phyloP scores from a whole-genome alignment of 2,888 invertebrate species.

The Notodonta ziczac region DNA sequence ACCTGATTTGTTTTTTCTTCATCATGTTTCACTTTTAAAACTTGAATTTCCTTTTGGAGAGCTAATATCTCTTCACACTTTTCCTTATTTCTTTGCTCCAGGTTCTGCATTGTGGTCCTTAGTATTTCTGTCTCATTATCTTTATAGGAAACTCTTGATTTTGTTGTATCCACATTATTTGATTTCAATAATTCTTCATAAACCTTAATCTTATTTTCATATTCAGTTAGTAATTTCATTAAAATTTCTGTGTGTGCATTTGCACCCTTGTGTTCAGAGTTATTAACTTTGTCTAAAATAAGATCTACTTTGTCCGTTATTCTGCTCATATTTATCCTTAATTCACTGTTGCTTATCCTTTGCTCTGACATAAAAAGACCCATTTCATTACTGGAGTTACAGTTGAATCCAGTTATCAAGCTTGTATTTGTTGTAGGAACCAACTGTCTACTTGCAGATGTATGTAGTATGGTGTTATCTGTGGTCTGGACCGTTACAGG shows the following conservation, averaged over 20 bases:
- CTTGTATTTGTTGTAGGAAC: constrained; percentile 53
- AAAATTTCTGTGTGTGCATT: constrained; percentile 57
- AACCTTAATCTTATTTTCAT: constrained; percentile 71
- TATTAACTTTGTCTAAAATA: constrained; percentile 57
- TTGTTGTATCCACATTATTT: constrained; percentile 30
- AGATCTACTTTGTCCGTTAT: constrained; percentile 68
- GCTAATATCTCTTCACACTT: constrained; percentile 48
- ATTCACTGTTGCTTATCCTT: constrained; percentile 70
- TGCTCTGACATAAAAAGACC: constrained; percentile 67
- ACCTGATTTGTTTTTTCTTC: constrained; percentile 18
- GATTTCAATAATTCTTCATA: constrained; percentile 65
- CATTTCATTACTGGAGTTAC: constrained; percentile 47
- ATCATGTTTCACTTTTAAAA: constrained; percentile 36
- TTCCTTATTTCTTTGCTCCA: constrained; percentile 43
- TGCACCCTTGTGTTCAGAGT: constrained; percentile 40
- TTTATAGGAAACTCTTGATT: constrained; percentile 13
- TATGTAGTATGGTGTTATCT: constrained; percentile 34
- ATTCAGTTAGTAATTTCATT: constrained; percentile 67
- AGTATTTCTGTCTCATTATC: constrained; percentile 24
- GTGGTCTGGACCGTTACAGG: constrained; percentile 33
- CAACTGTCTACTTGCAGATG: constrained; percentile 51
- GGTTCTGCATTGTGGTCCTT: constrained; percentile 40
- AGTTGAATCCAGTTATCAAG: constrained; percentile 32
- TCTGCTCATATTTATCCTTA: constrained; percentile 71
- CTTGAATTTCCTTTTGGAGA: constrained; percentile 48